Percentiles rank a stretch among this genome's conserved stretches.
Evolutionary conservation across 2,797 vertebrate genomes (phyloP).

Genomic region (Aotus griseimembra): DNA sequence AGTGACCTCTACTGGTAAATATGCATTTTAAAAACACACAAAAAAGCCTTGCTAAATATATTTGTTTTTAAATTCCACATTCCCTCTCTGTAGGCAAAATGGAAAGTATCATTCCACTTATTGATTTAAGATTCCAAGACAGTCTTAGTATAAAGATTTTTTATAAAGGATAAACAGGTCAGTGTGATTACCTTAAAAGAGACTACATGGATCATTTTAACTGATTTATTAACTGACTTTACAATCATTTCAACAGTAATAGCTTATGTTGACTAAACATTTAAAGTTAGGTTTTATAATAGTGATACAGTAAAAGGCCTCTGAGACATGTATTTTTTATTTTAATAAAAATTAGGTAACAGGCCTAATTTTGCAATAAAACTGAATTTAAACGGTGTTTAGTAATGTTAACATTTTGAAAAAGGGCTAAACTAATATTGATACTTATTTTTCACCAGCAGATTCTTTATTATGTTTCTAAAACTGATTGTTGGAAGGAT

Average conservation of each 20-base stretch:
- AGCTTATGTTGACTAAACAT: neutral
- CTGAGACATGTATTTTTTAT: neutral
- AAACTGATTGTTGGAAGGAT: neutral
- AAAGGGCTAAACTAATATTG: neutral
- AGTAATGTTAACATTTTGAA: neutral
- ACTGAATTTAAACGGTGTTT: neutral
- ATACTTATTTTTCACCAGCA: neutral
- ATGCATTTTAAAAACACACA: neutral
- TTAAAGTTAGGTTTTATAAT: neutral
- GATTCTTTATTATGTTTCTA: neutral
- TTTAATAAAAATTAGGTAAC: neutral
- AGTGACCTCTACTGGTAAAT: constrained; percentile 72
- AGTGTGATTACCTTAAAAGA: neutral
- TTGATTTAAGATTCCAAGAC: neutral
- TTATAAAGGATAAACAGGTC: neutral
- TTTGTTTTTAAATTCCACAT: neutral
- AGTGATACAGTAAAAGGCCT: neutral
- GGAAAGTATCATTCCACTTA: neutral
- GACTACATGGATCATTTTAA: neutral
- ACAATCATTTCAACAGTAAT: neutral
- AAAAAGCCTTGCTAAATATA: neutral
- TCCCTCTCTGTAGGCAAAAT: neutral
- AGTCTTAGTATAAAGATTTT: neutral
- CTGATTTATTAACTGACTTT: neutral
- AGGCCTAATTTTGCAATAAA: constrained; percentile 6